Percentiles rank a stretch among this genome's conserved stretches.
Evolutionary conservation across 2,888 invertebrate genomes (phyloP).

Genomic region (Metopia argyrocephala): DNA sequence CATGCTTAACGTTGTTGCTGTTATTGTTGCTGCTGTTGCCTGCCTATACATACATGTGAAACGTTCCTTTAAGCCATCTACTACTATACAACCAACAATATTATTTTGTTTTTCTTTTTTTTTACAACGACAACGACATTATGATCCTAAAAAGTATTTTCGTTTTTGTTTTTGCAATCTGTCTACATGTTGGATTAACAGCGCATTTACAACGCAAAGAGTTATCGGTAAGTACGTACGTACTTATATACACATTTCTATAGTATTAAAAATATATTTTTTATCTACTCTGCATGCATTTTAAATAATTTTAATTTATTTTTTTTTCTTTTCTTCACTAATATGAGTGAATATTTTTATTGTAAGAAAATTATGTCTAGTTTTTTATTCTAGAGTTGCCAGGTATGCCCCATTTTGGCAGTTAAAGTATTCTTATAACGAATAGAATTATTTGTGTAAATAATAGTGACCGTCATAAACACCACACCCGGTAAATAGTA

Average conservation of each 20-base stretch:
- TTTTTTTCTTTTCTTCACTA: neutral
- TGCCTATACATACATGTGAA: slow-evolving; percentile 29
- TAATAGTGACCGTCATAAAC: too few species aligned
- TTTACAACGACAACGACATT: slow-evolving; percentile 43
- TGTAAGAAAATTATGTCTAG: too few species aligned
- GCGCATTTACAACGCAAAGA: slow-evolving; percentile 67
- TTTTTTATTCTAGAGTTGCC: too few species aligned
- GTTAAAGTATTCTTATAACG: too few species aligned
- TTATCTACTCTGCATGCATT: slow-evolving; percentile 14
- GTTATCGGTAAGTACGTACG: slow-evolving; percentile 69
- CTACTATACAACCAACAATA: neutral
- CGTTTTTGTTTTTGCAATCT: slow-evolving; percentile 63
- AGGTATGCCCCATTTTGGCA: too few species aligned
- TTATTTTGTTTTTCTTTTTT: neutral
- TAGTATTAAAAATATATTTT: slow-evolving; percentile 13
- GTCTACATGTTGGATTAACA: slow-evolving; percentile 64
- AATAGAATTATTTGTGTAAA: too few species aligned
- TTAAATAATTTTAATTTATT: neutral
- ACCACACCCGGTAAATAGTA: too few species aligned
- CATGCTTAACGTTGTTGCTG: neutral
- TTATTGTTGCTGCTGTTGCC: neutral
- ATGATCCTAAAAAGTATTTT: slow-evolving; percentile 68
- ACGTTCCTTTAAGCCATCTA: neutral
- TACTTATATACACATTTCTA: slow-evolving; percentile 13
- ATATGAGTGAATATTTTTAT: neutral